These are phyloP conservation scores for Numenius arquata DNA, from an alignment of 2,113 vertebrate genomes.

Conservation along the genomic window DNA sequence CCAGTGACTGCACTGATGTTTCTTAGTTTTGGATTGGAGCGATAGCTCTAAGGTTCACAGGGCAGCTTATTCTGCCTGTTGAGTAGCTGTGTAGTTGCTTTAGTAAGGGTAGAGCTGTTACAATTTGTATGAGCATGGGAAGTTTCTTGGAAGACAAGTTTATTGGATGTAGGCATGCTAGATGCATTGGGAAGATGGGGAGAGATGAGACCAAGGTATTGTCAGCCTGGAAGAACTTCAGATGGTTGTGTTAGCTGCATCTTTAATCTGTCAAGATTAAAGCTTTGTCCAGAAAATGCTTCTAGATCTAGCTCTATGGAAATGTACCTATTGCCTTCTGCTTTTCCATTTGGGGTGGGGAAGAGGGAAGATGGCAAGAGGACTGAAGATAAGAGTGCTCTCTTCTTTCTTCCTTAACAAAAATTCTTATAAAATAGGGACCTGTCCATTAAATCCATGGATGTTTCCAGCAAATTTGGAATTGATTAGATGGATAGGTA, in stretches of 20 bases:
- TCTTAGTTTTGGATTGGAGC: not conserved
- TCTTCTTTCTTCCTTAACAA: not conserved
- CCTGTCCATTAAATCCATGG: not conserved
- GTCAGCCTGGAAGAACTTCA: not conserved
- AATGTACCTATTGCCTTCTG: not conserved
- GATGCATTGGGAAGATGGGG: not conserved
- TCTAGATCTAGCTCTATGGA: not conserved
- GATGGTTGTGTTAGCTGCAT: not conserved
- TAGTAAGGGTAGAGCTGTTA: not conserved
- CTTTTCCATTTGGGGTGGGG: not conserved
- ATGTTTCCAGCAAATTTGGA: not conserved
- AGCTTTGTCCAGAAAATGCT: not conserved
- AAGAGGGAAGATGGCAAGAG: not conserved
- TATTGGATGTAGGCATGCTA: not conserved
- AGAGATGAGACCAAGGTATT: not conserved
- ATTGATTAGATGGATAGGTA: not conserved
- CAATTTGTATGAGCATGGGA: not conserved
- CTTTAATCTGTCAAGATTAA: not conserved
- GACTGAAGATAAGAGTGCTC: not conserved
- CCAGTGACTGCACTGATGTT: not conserved
- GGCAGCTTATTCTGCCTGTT: not conserved
- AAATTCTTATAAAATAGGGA: not conserved
- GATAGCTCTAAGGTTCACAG: not conserved
- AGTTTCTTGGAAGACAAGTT: not conserved
- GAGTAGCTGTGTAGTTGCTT: not conserved